Evolutionary conservation across 1,140 invertebrate species (phyloP), one percentile per base, ranked within the genome.

Genomic region (Mactra quadrangularis): DNA sequence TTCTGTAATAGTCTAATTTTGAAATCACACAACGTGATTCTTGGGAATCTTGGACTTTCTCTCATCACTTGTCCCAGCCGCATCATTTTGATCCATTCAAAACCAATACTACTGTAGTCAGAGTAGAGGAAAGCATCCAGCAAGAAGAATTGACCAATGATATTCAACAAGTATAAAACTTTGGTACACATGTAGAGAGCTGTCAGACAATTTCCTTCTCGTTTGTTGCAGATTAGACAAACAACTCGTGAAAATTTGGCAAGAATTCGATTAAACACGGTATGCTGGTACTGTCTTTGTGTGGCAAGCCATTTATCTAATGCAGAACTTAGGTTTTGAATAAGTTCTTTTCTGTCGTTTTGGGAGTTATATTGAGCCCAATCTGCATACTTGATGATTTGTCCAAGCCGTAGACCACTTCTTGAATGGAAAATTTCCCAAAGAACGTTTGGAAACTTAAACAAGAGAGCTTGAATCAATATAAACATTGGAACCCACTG

Each of bases 401-500:
- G 87, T 52, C 88, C 84, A 38, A 92, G 53, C 53, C 89, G 88
- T 31, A 90, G 53, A 22, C 90, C 90, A 22, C 85, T 82, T 11
- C 75, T 47, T n/a, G 62, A 76, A 47, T 87, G 86, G 13, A 88
- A 33, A 41, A 91, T 77, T 13, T 86, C 83, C 91, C 91, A 92
- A 13, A 91, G 47, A 13, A 91, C 27, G 53, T 97, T 95, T 62
- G 98, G 98, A 83, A 97, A 96, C 94, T 99, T 99, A 94, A 99
- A 99, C 87, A 99, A 94, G 92, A 99, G 62, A 3, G 91, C 97
- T 97, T 98, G 95, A 91, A 98, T 96, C 92, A 98, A 98, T 91
- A 98, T 97, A 1, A 97, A 96, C 93, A 99, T 97, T 91, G 97
- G 98, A 52, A 99, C 97, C 98, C 98, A 99, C 85, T 95, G 98